These are phyloP conservation scores for Calameuta pallipes DNA, from an alignment of 2,888 invertebrate species.

Conservation along the genomic window DNA sequence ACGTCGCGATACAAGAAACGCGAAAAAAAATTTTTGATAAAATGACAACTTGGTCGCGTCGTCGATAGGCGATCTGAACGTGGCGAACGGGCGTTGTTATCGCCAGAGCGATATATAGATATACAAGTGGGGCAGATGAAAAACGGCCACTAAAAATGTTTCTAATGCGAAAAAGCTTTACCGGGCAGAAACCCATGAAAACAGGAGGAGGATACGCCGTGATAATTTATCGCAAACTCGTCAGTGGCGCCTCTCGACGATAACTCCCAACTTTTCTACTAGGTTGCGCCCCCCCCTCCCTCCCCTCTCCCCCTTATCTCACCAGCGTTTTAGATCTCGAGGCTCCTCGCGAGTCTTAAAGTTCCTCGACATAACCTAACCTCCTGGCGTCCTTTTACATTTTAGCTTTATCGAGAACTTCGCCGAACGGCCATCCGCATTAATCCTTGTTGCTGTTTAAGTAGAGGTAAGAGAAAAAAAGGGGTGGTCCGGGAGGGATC, in stretches of 20 bases:
- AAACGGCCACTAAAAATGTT: neutral
- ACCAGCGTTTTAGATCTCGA: neutral
- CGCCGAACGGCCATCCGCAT: neutral
- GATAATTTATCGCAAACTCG: neutral
- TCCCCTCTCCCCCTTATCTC: neutral
- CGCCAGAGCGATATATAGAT: neutral
- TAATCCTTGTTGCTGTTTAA: neutral
- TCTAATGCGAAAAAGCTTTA: neutral
- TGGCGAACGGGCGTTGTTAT: neutral
- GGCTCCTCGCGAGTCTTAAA: neutral
- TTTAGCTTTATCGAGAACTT: neutral
- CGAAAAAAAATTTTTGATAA: neutral
- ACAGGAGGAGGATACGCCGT: neutral
- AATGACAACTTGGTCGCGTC: neutral
- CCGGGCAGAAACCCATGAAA: neutral
- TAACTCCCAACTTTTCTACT: neutral
- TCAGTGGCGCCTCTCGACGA: neutral
- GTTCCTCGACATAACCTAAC: neutral
- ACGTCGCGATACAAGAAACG: neutral
- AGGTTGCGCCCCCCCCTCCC: neutral
- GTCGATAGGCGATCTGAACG: neutral
- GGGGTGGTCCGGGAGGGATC: neutral
- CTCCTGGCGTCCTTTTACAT: neutral
- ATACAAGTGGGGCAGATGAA: neutral
- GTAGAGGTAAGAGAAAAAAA: neutral